Conservation (phyloP, 2,113 vertebrate genomes). For the Apistogramma diplotaenia region DNA sequence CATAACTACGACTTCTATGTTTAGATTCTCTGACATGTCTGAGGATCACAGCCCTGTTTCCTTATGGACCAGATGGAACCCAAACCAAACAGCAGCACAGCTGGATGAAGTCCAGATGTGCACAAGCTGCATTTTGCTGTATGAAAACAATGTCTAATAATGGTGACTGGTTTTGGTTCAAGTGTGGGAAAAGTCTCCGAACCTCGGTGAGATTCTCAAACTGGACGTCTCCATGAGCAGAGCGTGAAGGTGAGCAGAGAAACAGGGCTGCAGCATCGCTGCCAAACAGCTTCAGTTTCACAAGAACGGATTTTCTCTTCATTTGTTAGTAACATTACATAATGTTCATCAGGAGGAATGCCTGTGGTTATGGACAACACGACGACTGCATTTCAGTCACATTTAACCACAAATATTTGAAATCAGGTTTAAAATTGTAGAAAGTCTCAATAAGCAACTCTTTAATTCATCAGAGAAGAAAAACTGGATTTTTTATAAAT, state of each 20-base stretch:
- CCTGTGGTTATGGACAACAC: not conserved
- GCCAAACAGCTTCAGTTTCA: too few relatives aligned
- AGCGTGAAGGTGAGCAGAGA: not conserved
- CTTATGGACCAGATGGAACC: not conserved
- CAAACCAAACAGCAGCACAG: not conserved
- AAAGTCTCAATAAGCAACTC: not conserved
- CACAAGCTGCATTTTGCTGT: not conserved
- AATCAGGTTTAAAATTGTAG: not conserved
- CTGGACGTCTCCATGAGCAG: not conserved
- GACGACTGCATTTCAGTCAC: not conserved
- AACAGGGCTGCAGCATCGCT: not conserved
- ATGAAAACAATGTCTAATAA: too few relatives aligned
- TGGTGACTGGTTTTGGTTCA: not conserved
- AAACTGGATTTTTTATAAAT: not conserved
- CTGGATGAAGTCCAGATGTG: not conserved
- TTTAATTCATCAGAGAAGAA: not conserved
- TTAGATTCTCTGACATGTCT: too few relatives aligned
- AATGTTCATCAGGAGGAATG: too few relatives aligned
- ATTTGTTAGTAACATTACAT: too few relatives aligned
- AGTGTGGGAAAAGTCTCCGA: not conserved
- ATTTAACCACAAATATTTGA: not conserved
- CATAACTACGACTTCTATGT: not conserved
- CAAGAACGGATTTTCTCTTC: too few relatives aligned
- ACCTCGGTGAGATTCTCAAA: not conserved
- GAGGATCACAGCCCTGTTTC: not conserved